Conservation (phyloP, 2,888 invertebrate species). For the Caenorhabditis virilis region DNA sequence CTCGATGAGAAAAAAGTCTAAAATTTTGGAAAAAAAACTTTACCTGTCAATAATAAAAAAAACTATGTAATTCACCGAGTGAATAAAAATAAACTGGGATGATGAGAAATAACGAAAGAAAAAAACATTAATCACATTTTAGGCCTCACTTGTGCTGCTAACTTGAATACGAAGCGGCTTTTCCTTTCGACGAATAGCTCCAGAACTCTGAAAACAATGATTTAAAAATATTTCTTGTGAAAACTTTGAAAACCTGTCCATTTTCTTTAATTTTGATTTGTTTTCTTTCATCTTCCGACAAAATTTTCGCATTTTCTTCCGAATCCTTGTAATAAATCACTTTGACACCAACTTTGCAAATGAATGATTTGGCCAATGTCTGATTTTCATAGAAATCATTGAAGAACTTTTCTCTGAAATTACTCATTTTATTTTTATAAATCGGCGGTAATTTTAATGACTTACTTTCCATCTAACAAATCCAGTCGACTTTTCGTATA, state of each 20-base stretch:
- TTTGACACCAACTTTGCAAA: constrained; percentile 20
- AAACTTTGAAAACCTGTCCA: constrained; percentile 19
- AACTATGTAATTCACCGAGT: constrained; percentile 19
- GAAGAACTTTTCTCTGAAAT: neutral
- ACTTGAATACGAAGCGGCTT: constrained; percentile 62
- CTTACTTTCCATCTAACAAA: constrained; percentile 41
- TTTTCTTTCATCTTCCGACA: constrained; percentile 58
- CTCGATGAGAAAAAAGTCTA: too few relatives aligned
- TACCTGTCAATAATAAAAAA: too few relatives aligned
- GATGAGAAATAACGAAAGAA: constrained; percentile 7
- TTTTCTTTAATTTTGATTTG: constrained; percentile 52
- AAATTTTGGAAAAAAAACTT: too few relatives aligned
- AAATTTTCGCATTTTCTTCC: constrained; percentile 41
- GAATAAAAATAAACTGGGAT: neutral
- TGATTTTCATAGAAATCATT: neutral
- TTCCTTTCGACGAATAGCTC: constrained; percentile 42
- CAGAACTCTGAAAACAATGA: constrained; percentile 7
- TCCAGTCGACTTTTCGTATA: constrained; percentile 41
- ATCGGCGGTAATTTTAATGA: constrained; percentile 5
- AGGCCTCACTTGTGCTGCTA: constrained; percentile 55
- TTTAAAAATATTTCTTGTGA: neutral
- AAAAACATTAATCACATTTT: neutral
- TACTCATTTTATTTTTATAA: too few relatives aligned
- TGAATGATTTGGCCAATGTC: neutral
- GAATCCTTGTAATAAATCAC: constrained; percentile 52